These are phyloP conservation scores for Calvadosia cruxmelitensis DNA, from an alignment of 30 jellyfish, hydroid and myxozoan species.

Conservation along the genomic window DNA sequence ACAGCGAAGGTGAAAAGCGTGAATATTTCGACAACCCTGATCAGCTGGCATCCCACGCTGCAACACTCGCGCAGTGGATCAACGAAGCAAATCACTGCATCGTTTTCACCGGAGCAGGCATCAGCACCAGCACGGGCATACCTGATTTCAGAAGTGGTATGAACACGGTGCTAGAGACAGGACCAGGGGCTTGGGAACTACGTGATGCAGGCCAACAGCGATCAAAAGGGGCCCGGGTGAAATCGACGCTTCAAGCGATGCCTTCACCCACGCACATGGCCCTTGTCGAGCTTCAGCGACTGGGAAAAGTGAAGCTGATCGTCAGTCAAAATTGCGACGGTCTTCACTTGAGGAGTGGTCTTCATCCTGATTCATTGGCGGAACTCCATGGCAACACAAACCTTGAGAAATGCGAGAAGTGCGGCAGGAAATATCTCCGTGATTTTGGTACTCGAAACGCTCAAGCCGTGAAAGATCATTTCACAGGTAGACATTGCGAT, in stretches of 20 bases:
- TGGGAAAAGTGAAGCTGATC: slow-evolving; percentile 27
- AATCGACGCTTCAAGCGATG: slow-evolving; percentile 42
- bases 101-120: slow-evolving; percentile 84
- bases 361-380: slow-evolving; percentile 34
- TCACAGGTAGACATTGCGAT: slow-evolving; percentile 64
- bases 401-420: slow-evolving; percentile 53
- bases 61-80: slow-evolving; percentile 54
- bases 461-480: slow-evolving; percentile 52
- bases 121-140: slow-evolving; percentile 84
- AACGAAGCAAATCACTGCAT: slow-evolving; percentile 35
- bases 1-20: slow-evolving; percentile 33
- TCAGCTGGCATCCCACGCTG: slow-evolving; percentile 22
- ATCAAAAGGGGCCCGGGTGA: slow-evolving; percentile 19
- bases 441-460: slow-evolving; percentile 71
- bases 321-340: slow-evolving; percentile 88
- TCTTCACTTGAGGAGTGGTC: slow-evolving; percentile 81
- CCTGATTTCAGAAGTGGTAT: slow-evolving; percentile 91
- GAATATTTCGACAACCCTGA: slow-evolving; percentile 57
- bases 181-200: slow-evolving; percentile 96
- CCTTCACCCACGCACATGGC: slow-evolving; percentile 81
- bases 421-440: slow-evolving; percentile 57
- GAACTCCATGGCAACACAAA: slow-evolving; percentile 91
- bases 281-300: slow-evolving; percentile 42
- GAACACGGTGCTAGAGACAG: slow-evolving; percentile 74
- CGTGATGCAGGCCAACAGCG: slow-evolving; percentile 28